Percentiles rank a stretch among this genome's conserved stretches.
These are phyloP conservation scores for Drosophila arizonae DNA, from an alignment of 1,140 invertebrate species.

Conservation along the genomic window DNA sequence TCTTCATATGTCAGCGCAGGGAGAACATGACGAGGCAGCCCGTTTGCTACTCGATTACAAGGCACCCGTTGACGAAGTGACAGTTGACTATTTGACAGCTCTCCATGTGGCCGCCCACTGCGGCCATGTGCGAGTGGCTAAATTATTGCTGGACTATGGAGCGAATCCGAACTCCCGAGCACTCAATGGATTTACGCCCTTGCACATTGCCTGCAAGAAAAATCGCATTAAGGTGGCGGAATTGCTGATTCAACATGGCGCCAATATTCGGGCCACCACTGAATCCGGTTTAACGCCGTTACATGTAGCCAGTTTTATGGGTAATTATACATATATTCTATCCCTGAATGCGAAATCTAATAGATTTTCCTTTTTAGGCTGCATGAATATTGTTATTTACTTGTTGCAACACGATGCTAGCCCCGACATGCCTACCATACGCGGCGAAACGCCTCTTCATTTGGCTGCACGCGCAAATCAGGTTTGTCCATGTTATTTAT, in stretches of 20 bases:
- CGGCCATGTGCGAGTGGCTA: conserved; percentile 96
- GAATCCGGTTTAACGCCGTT: conserved; percentile 95
- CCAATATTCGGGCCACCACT: conserved; percentile 88
- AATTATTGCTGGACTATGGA: conserved; percentile 94
- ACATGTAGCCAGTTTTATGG: conserved; percentile 99
- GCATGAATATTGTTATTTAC: conserved; percentile 99
- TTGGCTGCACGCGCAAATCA: conserved; percentile 97
- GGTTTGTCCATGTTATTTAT: conserved; percentile 21
- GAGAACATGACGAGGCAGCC: conserved; percentile 98
- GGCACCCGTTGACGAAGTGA: conserved; percentile 98
- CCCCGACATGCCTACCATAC: conserved; percentile 96
- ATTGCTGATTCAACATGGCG: conserved; percentile 95
- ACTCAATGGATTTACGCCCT: conserved; percentile 98
- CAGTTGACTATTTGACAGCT: conserved; percentile 98
- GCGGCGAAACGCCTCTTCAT: conserved; percentile 98
- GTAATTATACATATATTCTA: conserved; percentile 32
- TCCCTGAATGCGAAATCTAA: neutral
- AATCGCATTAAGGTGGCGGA: conserved; percentile 98
- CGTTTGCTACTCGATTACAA: conserved; percentile 95
- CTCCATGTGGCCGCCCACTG: conserved; percentile 98
- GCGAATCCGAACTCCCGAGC: conserved; percentile 99
- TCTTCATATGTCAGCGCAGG: conserved; percentile 97
- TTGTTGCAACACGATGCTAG: conserved; percentile 97
- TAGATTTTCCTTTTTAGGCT: conserved; percentile 83
- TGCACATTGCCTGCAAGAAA: conserved; percentile 99